Conservation (phyloP, 2,797 vertebrate species). For the Hippocampus kuda region DNA sequence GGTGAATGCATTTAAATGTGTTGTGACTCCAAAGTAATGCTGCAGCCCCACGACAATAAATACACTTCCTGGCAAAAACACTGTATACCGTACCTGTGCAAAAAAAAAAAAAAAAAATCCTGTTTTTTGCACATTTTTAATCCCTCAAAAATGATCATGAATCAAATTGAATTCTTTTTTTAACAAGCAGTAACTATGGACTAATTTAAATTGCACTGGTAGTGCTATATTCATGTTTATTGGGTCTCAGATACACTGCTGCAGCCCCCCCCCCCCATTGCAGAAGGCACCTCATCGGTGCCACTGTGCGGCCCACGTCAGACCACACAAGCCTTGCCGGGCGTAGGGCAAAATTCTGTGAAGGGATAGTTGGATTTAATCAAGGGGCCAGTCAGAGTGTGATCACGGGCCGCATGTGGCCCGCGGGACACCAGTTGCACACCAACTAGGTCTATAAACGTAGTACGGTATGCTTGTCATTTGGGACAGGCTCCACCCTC, state of each 20-base stretch:
- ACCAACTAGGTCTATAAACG: too few species aligned
- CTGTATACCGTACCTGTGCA: background rate
- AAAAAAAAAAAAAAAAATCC: background rate
- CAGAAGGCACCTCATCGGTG: background rate
- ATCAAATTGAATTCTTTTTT: background rate
- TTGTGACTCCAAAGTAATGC: background rate
- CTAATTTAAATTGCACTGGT: background rate
- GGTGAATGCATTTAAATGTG: background rate
- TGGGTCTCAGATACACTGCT: constrained; percentile 1
- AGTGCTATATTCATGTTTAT: background rate
- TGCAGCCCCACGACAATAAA: background rate
- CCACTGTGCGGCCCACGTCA: too few species aligned
- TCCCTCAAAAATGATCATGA: background rate
- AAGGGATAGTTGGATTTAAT: too few species aligned
- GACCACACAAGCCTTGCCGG: too few species aligned
- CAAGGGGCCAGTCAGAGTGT: too few species aligned
- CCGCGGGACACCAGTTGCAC: too few species aligned
- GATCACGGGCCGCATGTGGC: too few species aligned
- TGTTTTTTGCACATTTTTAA: background rate
- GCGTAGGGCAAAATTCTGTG: too few species aligned
- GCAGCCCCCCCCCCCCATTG: background rate
- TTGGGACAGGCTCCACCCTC: background rate
- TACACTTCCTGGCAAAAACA: background rate
- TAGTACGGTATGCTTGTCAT: too few species aligned
- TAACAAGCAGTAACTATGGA: background rate